Evolutionary conservation across 2,797 vertebrate genomes (phyloP).

Genomic region (Urocyon cinereoargenteus): DNA sequence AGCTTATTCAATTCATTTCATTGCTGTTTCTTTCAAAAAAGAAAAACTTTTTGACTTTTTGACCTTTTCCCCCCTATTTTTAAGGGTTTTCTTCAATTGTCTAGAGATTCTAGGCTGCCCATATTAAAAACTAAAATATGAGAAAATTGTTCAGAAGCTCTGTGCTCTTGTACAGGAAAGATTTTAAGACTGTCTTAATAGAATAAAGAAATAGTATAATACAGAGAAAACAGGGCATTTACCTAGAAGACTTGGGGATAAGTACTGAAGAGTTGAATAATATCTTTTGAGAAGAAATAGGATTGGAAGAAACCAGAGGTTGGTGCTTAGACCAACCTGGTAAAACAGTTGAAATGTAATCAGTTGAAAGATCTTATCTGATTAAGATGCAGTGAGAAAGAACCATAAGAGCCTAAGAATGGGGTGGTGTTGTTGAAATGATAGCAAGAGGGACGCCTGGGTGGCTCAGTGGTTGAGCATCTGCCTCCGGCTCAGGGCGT

Average conservation of each 20-base stretch:
- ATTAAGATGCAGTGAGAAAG: not conserved
- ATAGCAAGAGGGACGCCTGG: not conserved
- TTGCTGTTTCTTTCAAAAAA: not conserved
- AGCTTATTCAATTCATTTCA: not conserved
- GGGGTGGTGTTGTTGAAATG: not conserved
- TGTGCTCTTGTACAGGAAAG: not conserved
- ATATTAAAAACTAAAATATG: not conserved
- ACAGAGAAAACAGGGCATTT: not conserved
- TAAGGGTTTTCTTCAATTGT: not conserved
- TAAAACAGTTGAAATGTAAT: not conserved
- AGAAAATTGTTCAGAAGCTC: not conserved
- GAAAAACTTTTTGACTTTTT: too few species aligned
- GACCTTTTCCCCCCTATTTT: not conserved
- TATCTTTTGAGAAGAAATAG: not conserved
- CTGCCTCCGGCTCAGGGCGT: too few species aligned
- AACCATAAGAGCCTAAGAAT: not conserved
- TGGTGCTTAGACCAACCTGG: not conserved
- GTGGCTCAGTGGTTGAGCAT: too few species aligned
- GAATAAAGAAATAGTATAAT: not conserved
- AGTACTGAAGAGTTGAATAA: not conserved
- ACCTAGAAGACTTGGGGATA: not conserved
- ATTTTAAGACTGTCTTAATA: not conserved
- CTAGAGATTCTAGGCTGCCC: not conserved
- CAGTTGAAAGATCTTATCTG: not conserved
- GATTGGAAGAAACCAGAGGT: not conserved